A percentile compares a stretch with the other conserved stretches of the same genome.
Evolutionary conservation across 2,888 invertebrate genomes (phyloP).

Genomic region (Meteorus colon): DNA sequence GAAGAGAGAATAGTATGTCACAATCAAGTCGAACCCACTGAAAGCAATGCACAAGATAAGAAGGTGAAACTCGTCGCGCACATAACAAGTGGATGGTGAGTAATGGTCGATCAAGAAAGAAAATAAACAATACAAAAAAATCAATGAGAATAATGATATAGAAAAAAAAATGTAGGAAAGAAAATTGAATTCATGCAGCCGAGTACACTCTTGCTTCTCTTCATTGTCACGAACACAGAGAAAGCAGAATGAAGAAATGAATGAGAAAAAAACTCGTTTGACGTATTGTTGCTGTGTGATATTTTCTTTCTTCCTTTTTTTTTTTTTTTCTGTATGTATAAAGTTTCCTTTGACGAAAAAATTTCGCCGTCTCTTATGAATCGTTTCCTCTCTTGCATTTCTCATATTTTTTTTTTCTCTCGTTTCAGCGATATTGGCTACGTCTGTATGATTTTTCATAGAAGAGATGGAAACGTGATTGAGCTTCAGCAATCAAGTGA

Average conservation of each 20-base stretch:
- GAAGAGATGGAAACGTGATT: constrained; percentile 82
- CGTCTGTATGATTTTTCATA: constrained; percentile 84
- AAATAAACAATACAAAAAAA: background rate
- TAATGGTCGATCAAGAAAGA: constrained; percentile 35
- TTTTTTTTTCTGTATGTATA: constrained; percentile 21
- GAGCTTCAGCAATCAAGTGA: constrained; percentile 81
- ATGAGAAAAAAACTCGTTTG: constrained; percentile 31
- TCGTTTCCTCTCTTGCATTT: constrained; percentile 18
- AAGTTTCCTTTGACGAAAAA: background rate
- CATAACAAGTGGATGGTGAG: constrained; percentile 85
- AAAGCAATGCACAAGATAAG: constrained; percentile 66
- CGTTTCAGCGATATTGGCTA: constrained; percentile 84
- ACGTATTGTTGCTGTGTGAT: constrained; percentile 28
- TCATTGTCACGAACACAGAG: constrained; percentile 5
- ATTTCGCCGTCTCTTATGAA: constrained; percentile 25
- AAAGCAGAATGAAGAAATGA: background rate
- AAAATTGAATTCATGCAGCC: background rate
- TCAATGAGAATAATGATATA: no score
- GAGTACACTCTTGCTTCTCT: constrained; percentile 13
- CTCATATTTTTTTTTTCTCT: constrained; percentile 41
- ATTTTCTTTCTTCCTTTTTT: constrained; percentile 30
- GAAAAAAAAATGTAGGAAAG: background rate
- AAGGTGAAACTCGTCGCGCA: constrained; percentile 83
- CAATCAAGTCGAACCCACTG: constrained; percentile 64
- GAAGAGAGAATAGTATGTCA: constrained; percentile 71